Base-by-base conservation (phyloP, 2,113 vertebrate species). In the Triplophysa dalaica region DNA sequence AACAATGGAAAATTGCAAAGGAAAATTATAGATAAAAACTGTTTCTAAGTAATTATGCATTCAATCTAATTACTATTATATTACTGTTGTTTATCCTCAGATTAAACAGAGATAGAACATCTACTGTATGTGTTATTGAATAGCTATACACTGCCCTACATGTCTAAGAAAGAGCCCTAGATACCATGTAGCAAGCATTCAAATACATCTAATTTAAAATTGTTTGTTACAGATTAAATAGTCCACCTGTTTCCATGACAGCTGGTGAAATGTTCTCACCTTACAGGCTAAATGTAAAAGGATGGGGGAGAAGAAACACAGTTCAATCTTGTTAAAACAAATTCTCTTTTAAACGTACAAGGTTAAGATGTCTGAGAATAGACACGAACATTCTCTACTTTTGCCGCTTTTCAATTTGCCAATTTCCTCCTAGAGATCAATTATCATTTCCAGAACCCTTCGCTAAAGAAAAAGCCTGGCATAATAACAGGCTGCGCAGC, bases 171-270 rank as follows among this genome's bases (percentile, higher is more conserved):
- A 45, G 74, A 76, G 61, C 78, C 17, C 24, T 9, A 83, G 54
- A 64, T 78, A 74, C 62, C 21, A 54, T 56, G 38, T 45, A 63
- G 21, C 43, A 54, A 54, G 45, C 73, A 68, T 81, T 81, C 56
- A 78, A 81, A 70, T 68, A 76, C 60, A 78, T 78, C 60, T 67
- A 62, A 85, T 83, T 79, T 24, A 45, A 24, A 81, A 75, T 29
- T 68, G 65, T 67, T 79, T 66, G 67, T 75, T 80, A 74, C 81
- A 56, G 75, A 79, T 75, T 24, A 54, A 79, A 61, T 26, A 21
- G n/a, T 66, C 78, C 65, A 76, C 69, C 70, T 41, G 79, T 83
- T 81, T 83, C 81, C 81, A 85, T 85, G 84, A 78, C 84, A 85
- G 70, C 78, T 50, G 33, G 78, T 2, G 33, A 81, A 83, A 85